phyloP scores from a whole-genome alignment of 2,113 vertebrate species.

The Aphyosemion australe region DNA sequence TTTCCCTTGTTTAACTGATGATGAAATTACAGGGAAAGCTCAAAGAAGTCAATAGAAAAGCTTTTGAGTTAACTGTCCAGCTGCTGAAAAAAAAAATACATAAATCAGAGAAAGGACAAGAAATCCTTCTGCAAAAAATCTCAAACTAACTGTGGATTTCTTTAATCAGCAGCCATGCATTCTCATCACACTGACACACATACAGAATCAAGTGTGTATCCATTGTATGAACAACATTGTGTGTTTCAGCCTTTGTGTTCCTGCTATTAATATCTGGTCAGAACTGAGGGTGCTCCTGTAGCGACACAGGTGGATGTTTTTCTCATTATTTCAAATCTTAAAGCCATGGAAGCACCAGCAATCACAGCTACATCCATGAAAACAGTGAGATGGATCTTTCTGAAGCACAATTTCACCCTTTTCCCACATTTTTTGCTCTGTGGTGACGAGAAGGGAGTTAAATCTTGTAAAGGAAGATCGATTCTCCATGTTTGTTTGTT shows the following conservation, averaged over 20 bases:
- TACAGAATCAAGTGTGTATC: neutral
- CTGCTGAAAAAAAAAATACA: neutral
- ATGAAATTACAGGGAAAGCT: neutral
- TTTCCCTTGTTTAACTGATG: neutral
- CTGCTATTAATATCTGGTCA: constrained; percentile 44
- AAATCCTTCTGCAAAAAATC: neutral
- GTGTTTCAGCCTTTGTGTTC: constrained; percentile 35
- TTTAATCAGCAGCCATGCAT: neutral
- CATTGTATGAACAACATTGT: constrained; percentile 13
- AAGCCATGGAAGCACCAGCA: constrained; percentile 16
- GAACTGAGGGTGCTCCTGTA: constrained; percentile 36
- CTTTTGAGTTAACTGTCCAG: neutral
- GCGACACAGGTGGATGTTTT: constrained; percentile 26
- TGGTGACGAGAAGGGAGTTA: constrained; percentile 13
- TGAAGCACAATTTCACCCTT: constrained; percentile 65
- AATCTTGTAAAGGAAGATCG: constrained; percentile 19
- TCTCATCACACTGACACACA: neutral
- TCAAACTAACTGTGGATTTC: neutral
- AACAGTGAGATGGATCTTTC: constrained; percentile 56
- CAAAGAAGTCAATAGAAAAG: neutral
- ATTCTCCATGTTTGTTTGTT: too few relatives aligned
- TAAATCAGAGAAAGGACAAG: too few relatives aligned
- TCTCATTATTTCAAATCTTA: constrained; percentile 20
- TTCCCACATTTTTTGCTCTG: constrained; percentile 30
- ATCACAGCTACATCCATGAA: constrained; percentile 23